These are phyloP conservation scores for Lophura nycthemera DNA, from an alignment of 2,113 vertebrate genomes.

Conservation along the genomic window DNA sequence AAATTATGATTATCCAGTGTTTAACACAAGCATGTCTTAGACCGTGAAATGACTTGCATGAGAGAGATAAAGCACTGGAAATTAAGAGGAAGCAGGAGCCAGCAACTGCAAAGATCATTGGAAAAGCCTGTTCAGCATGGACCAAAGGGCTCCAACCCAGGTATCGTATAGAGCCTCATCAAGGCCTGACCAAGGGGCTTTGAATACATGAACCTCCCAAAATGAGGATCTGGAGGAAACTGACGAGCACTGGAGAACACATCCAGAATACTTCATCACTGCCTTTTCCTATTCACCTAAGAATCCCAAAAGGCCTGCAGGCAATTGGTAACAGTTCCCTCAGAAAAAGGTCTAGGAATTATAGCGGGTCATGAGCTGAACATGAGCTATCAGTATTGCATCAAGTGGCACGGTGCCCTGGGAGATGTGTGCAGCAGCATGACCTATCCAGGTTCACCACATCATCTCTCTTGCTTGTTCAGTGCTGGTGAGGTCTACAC, in stretches of 20 bases:
- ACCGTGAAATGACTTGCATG: not conserved
- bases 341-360: not conserved
- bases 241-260: not conserved
- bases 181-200: not conserved
- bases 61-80: not conserved
- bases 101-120: not conserved
- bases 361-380: not conserved
- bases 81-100: not conserved
- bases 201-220: not conserved
- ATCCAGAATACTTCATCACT: not conserved
- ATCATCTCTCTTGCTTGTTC: not conserved
- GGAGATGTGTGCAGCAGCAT: not conserved
- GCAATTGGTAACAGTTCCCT: not conserved
- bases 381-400: rapidly evolving
- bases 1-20: not conserved
- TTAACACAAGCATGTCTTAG: not conserved
- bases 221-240: not conserved
- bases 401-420: not conserved
- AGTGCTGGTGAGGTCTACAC: not conserved
- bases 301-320: not conserved
- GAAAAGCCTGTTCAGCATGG: not conserved
- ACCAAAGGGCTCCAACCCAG: not conserved
- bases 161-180: not conserved
- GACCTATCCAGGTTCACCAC: not conserved
- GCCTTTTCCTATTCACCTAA: not conserved